phyloP scores from a whole-genome alignment of 30 jellyfish, hydroid and myxozoan genomes.

The Aurelia aurita complex sp. Pacific region DNA sequence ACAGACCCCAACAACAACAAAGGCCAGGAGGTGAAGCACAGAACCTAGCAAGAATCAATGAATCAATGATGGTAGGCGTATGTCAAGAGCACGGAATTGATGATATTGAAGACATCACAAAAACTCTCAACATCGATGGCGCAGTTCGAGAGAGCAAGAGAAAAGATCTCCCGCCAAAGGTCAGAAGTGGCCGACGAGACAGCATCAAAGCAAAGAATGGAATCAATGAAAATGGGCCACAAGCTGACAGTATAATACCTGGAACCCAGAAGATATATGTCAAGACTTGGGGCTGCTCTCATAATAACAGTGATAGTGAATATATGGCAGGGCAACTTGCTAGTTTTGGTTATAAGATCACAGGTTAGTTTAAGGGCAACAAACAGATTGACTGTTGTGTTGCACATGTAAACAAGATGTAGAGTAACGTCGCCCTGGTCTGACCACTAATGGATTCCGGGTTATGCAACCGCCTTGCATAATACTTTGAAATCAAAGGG shows the following conservation, averaged over 20 bases:
- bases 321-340: conserved; percentile 96
- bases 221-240: conserved; percentile 8
- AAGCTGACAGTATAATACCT: conserved; percentile 87
- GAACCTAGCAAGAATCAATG: too few relatives aligned
- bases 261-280: conserved; percentile 89
- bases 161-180: conserved; percentile 47
- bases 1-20: too few relatives aligned
- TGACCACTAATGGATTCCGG: too few relatives aligned
- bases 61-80: neutral
- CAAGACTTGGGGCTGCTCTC: conserved; percentile 98
- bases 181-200: neutral
- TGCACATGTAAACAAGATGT: too few relatives aligned
- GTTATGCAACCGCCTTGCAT: too few relatives aligned
- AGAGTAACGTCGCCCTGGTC: too few relatives aligned
- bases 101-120: conserved; percentile 63
- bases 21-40: too few relatives aligned
- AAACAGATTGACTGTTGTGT: too few relatives aligned
- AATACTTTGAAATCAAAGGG: too few relatives aligned
- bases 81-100: conserved; percentile 20
- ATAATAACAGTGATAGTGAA: conserved; percentile 93
- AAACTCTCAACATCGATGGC: conserved; percentile 10
- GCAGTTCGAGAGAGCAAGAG: conserved; percentile 23
- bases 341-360: conserved; percentile 78
- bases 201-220: neutral
- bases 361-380: conserved; percentile 11